Base-by-base conservation (phyloP, 2,113 vertebrate species). In the Leptodactylus fuscus region DNA sequence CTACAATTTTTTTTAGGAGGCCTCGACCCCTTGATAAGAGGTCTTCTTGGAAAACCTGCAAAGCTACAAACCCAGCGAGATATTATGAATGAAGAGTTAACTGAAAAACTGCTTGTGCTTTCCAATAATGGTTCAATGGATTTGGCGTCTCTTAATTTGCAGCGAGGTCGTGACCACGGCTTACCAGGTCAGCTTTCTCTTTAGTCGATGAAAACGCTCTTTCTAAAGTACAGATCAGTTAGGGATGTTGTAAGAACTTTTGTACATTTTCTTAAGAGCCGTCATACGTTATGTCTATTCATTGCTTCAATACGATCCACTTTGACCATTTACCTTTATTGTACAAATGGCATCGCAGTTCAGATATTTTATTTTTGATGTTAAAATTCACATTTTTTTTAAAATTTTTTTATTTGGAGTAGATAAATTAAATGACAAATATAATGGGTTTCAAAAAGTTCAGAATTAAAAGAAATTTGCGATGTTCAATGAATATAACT, bases 81-180 rank as follows among this genome's bases (percentile, higher is more conserved):
- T 87, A 89, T 98, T 81, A 53, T 99, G 91, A 93, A 92, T 15
- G 94, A 96, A 41, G 97, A 98, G 78, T 85, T 98, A 88, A 97
- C 96, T 0, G 94, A 97, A 85, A 94, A 90, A 55, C 92, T 98
- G 0, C 91, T 96, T 0, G 94, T 97, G 18, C 87, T 96, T 5
- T 94, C 93, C 1, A 87, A 90, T 46, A 90, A 92, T 0, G 91
- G 92, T 15, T 87, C 93, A 24, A 87, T 97, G 90, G 98, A 99
- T 88, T 91, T 99, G 91, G 95, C 97, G 0, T 94, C 98, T 0
- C 74, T 99, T 62, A 97, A 99, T 91, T 93, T 99, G 86, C 98
- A 99, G 91, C 93, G 98, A 41, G 97, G 97, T 70, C 94, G 97
- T 36, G 98, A 99, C 87, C 98, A 99, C 0, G 98, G 94, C 11